A percentile compares a stretch with the other conserved stretches of the same genome.
These are phyloP conservation scores for Branchinecta lindahli DNA, from an alignment of 1,140 invertebrate species.

Conservation along the genomic window DNA sequence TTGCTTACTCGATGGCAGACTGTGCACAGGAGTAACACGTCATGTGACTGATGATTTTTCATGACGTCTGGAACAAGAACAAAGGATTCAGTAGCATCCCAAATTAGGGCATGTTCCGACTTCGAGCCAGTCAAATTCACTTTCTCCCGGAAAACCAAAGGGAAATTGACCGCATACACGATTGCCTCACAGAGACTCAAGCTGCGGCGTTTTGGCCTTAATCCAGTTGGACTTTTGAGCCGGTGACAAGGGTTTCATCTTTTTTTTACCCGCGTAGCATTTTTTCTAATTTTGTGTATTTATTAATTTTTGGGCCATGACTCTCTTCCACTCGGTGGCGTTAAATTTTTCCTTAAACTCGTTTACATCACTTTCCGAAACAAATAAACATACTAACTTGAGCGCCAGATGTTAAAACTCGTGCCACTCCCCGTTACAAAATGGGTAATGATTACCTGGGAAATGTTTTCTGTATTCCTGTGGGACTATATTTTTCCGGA, in stretches of 20 bases:
- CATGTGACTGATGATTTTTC: slow-evolving; percentile 69
- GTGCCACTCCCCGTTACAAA: too few relatives aligned
- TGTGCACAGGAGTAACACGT: slow-evolving; percentile 57
- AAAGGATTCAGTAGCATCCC: slow-evolving; percentile 19
- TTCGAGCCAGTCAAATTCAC: too few relatives aligned
- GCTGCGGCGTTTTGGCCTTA: too few relatives aligned
- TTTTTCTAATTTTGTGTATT: not conserved
- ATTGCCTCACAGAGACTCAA: too few relatives aligned
- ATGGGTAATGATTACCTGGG: slow-evolving; percentile 35
- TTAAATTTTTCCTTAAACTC: not conserved
- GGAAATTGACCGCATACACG: too few relatives aligned
- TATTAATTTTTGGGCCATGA: not conserved
- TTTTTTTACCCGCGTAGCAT: not conserved
- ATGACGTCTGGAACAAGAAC: slow-evolving; percentile 40
- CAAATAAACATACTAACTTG: not conserved
- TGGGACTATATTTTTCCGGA: slow-evolving; percentile 65
- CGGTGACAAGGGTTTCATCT: too few relatives aligned
- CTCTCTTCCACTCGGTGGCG: not conserved
- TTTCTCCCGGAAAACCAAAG: too few relatives aligned
- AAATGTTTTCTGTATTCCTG: slow-evolving; percentile 69
- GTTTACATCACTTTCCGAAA: too few relatives aligned
- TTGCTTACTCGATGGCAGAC: slow-evolving; percentile 56
- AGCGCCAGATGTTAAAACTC: slow-evolving; percentile 11
- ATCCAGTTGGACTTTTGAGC: too few relatives aligned
- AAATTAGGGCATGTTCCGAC: slow-evolving; percentile 18